phyloP scores from a whole-genome alignment of 2,888 invertebrate genomes.

The Trachelus stipa region DNA sequence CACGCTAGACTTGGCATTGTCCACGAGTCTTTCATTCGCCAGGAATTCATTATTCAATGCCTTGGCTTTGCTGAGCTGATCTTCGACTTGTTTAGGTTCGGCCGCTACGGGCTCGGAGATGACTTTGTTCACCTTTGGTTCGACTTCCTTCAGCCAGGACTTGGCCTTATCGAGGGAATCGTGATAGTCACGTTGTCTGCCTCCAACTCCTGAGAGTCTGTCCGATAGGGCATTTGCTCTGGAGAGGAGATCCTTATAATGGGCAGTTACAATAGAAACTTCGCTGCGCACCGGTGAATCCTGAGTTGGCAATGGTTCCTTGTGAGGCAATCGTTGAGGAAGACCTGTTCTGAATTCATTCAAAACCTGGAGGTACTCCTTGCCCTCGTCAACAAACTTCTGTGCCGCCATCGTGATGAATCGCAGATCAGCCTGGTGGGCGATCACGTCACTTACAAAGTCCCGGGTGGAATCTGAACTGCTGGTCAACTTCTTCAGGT shows the following conservation, averaged over 20 bases:
- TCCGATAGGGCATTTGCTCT: conserved; percentile 88
- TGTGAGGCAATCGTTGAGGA: conserved; percentile 84
- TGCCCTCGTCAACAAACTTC: conserved; percentile 95
- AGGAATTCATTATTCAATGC: conserved; percentile 87
- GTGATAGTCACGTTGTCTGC: conserved; percentile 80
- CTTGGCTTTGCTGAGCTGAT: conserved; percentile 87
- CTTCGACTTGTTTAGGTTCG: conserved; percentile 87
- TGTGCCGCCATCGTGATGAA: conserved; percentile 97
- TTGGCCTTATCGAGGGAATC: conserved; percentile 86
- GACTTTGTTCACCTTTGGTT: conserved; percentile 80
- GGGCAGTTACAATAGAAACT: conserved; percentile 81
- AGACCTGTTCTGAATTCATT: conserved; percentile 90
- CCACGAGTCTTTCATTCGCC: conserved; percentile 86
- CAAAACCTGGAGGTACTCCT: conserved; percentile 84
- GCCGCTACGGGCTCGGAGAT: conserved; percentile 87
- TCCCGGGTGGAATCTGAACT: conserved; percentile 86
- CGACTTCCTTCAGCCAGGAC: conserved; percentile 82
- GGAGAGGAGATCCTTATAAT: conserved; percentile 84
- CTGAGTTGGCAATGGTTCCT: conserved; percentile 77
- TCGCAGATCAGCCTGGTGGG: conserved; percentile 94
- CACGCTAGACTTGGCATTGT: conserved; percentile 80
- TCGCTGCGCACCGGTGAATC: conserved; percentile 82
- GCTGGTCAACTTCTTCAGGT: conserved; percentile 77
- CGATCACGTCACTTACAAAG: conserved; percentile 92
- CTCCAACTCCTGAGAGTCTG: conserved; percentile 82